phyloP scores from a whole-genome alignment of 2,888 invertebrate genomes.

The Augiades crinisus region DNA sequence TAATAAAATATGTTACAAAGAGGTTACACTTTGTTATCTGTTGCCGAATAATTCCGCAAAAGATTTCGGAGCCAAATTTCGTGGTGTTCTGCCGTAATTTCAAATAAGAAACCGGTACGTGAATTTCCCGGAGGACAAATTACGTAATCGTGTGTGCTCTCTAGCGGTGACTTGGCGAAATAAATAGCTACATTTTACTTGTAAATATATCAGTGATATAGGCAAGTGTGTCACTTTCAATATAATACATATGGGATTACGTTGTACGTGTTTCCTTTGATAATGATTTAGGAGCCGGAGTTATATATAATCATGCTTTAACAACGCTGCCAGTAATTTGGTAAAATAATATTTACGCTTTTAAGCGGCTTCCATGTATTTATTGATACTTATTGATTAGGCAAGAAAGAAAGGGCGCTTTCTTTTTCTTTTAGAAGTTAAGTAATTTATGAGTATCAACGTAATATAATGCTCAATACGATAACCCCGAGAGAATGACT shows the following conservation, averaged over 20 bases:
- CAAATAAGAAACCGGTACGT: constrained; percentile 43
- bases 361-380: no score
- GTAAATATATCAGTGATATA: constrained; percentile 1
- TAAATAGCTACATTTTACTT: constrained; percentile 37
- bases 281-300: no score
- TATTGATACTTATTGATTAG: no score
- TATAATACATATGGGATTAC: not conserved
- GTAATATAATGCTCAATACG: no score
- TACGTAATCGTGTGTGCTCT: constrained; percentile 45
- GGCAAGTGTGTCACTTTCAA: constrained; percentile 22
- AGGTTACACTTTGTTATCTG: constrained; percentile 12
- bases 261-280: not conserved
- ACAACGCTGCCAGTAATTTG: no score
- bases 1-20: constrained; percentile 18
- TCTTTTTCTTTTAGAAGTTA: no score
- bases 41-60: constrained; percentile 16
- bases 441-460: no score
- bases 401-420: no score
- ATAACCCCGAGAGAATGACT: no score
- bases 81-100: constrained; percentile 45
- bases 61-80: constrained; percentile 27
- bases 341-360: no score
- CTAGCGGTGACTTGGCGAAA: constrained; percentile 37
- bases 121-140: constrained; percentile 60
- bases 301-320: no score